Percentiles rank a stretch among this genome's conserved stretches.
These are phyloP conservation scores for Watersipora subatra DNA, from an alignment of 1,140 invertebrate species.

Conservation along the genomic window DNA sequence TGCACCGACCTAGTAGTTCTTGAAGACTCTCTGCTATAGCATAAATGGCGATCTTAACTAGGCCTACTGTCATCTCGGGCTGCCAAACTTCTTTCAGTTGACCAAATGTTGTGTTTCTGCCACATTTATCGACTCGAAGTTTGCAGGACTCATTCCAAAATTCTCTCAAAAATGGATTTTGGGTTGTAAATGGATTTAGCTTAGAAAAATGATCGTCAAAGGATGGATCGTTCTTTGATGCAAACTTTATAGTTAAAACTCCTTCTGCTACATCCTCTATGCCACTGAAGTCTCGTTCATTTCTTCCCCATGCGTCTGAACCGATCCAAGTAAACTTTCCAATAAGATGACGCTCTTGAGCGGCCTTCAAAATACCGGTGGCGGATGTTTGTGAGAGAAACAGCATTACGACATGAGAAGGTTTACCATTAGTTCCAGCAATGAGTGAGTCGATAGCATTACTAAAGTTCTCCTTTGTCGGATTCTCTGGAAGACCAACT, in stretches of 20 bases:
- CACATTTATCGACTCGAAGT: conserved; percentile 4
- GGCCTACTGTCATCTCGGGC: conserved; percentile 67
- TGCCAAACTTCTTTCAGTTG: conserved; percentile 37
- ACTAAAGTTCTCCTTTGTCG: conserved; percentile 12
- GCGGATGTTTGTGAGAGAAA: conserved; percentile 58
- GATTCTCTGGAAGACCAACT: conserved; percentile 37
- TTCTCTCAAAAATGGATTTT: conserved; percentile 10
- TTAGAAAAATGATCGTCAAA: conserved; percentile 20
- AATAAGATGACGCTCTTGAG: conserved; percentile 31
- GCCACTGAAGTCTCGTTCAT: conserved; percentile 51
- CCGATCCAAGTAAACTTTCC: conserved; percentile 54
- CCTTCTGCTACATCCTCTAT: conserved; percentile 55
- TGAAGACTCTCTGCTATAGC: conserved; percentile 63
- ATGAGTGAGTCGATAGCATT: conserved; percentile 8
- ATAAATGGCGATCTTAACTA: conserved; percentile 70
- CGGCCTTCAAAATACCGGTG: conserved; percentile 37
- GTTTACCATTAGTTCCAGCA: background rate
- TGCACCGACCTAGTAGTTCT: conserved; percentile 9
- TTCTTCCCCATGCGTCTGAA: conserved; percentile 62
- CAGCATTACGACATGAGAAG: conserved; percentile 49
- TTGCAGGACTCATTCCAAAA: conserved; percentile 9
- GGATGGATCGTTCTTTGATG: conserved; percentile 13
- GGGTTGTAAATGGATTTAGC: background rate
- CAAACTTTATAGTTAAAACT: conserved; percentile 56
- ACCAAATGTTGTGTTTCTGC: background rate